Percentiles rank a stretch among this genome's conserved stretches.
These are phyloP conservation scores for Aegotheles bennettii DNA, from an alignment of 2,113 vertebrate genomes.

Conservation along the genomic window DNA sequence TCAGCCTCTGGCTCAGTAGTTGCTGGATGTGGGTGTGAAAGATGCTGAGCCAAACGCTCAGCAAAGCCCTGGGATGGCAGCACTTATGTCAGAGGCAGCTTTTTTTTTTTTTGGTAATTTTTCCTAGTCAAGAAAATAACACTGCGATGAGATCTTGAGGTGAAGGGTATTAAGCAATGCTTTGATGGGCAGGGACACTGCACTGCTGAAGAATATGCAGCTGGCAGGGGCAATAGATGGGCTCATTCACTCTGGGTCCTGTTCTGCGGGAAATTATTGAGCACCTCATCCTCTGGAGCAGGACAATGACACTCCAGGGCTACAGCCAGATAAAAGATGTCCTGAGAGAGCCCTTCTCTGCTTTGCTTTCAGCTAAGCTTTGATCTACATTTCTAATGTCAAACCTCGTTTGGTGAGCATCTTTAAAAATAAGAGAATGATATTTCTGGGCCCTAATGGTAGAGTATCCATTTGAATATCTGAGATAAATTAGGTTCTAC, in stretches of 20 bases:
- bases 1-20: no score
- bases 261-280: background rate
- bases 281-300: background rate
- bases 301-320: background rate
- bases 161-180: background rate
- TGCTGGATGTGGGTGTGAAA: background rate
- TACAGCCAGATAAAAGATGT: background rate
- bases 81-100: background rate
- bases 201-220: background rate
- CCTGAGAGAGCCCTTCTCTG: background rate
- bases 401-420: background rate
- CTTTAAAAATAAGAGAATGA: background rate
- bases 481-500: background rate
- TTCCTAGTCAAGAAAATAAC: background rate
- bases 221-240: background rate
- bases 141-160: background rate
- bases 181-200: background rate
- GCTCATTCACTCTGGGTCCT: background rate
- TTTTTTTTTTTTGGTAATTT: background rate
- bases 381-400: background rate
- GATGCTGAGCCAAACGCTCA: fast-evolving
- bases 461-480: background rate
- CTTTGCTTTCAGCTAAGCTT: background rate
- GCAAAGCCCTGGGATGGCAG: background rate
- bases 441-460: background rate